Percentiles rank a stretch among this genome's conserved stretches.
phyloP scores from a whole-genome alignment of 2,888 invertebrate species.

The Lochmaea crataegi region DNA sequence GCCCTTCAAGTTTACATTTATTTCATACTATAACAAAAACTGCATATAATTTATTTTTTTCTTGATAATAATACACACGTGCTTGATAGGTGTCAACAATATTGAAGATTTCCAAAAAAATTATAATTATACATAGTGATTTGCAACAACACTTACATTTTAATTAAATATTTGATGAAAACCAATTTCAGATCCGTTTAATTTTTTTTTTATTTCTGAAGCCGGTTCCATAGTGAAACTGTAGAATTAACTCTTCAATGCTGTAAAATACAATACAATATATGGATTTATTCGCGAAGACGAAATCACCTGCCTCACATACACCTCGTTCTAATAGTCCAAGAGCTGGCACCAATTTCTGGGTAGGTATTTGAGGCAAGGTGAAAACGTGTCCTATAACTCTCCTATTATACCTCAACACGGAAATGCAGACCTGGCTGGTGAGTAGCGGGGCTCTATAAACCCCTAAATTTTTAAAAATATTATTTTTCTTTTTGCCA shows the following conservation, averaged over 20 bases:
- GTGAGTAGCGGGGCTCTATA: no score
- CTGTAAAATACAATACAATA: neutral
- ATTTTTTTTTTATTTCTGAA: neutral
- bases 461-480: no score
- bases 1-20: slow-evolving; percentile 2
- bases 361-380: no score
- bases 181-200: slow-evolving; percentile 2
- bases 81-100: neutral
- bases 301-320: neutral
- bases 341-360: no score
- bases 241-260: slow-evolving; percentile 10
- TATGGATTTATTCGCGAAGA: neutral
- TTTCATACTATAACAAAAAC: slow-evolving; percentile 1
- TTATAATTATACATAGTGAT: neutral
- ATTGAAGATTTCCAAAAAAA: neutral
- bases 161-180: slow-evolving; percentile 8
- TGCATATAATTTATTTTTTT: slow-evolving; percentile 2
- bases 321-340: no score
- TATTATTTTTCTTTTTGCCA: no score
- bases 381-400: no score
- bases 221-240: slow-evolving; percentile 8
- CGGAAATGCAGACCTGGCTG: no score
- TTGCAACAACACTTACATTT: slow-evolving; percentile 9
- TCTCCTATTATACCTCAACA: no score
- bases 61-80: neutral